Percentiles rank a stretch among this genome's conserved stretches.
These are phyloP conservation scores for Cheilosia vernalis DNA, from an alignment of 2,888 invertebrate genomes.

Conservation along the genomic window DNA sequence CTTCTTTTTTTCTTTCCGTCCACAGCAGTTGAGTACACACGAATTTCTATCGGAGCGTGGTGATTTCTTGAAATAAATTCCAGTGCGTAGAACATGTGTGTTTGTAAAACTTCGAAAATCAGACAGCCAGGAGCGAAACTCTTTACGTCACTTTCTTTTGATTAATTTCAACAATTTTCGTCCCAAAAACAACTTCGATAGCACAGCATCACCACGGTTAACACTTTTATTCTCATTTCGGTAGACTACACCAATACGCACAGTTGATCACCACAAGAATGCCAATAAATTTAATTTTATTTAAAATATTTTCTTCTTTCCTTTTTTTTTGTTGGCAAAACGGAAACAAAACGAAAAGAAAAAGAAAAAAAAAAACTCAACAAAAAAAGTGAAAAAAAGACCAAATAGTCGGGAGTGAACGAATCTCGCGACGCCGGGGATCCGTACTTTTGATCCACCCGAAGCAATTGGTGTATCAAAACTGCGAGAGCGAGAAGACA, in stretches of 20 bases:
- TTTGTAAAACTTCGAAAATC: neutral
- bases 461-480: slow-evolving; percentile 72
- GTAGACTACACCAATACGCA: slow-evolving; percentile 9
- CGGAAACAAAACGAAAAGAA: slow-evolving; percentile 22
- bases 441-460: slow-evolving; percentile 69
- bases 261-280: slow-evolving; percentile 21
- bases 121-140: neutral
- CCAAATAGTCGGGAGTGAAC: slow-evolving; percentile 69
- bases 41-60: slow-evolving; percentile 3
- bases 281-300: slow-evolving; percentile 9
- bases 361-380: slow-evolving; percentile 14
- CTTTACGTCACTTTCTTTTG: slow-evolving; percentile 4
- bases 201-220: slow-evolving; percentile 20
- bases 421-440: slow-evolving; percentile 66
- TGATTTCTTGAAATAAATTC: slow-evolving; percentile 21
- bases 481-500: slow-evolving; percentile 64
- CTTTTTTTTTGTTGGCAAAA: slow-evolving; percentile 3
- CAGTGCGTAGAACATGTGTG: slow-evolving; percentile 17
- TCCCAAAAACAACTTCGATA: neutral
- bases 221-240: slow-evolving; percentile 12
- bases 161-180: neutral
- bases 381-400: slow-evolving; percentile 48
- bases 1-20: neutral
- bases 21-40: slow-evolving; percentile 27
- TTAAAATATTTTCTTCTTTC: neutral